Percentiles rank a stretch among this genome's conserved stretches.
Evolutionary conservation across 2,113 vertebrate species (phyloP).

Genomic region (Myiopsitta monachus): DNA sequence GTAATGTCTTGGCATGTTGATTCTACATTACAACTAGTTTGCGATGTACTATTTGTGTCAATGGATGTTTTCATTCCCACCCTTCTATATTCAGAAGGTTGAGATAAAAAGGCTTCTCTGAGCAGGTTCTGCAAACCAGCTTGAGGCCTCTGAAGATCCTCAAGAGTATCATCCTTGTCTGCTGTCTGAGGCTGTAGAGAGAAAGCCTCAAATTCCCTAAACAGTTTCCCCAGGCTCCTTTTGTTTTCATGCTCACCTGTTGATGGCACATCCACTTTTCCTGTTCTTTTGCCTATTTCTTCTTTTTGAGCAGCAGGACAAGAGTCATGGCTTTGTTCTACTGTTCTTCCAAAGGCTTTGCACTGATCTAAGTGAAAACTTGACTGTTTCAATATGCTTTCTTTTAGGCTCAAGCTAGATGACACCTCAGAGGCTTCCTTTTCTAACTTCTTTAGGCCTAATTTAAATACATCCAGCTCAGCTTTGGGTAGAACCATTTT

Average conservation of each 20-base stretch:
- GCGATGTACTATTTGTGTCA: background rate
- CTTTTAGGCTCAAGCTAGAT: background rate
- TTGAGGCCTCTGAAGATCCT: background rate
- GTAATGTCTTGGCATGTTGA: background rate
- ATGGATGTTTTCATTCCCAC: background rate
- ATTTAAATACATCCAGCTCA: slow-evolving; percentile 13
- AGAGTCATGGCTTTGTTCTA: background rate
- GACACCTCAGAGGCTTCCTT: slow-evolving; percentile 35
- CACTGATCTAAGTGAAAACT: background rate
- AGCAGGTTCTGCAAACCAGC: background rate
- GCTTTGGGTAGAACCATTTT: slow-evolving; percentile 38
- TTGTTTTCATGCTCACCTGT: background rate
- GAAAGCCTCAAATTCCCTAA: background rate
- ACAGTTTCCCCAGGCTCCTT: background rate
- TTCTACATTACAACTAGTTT: background rate
- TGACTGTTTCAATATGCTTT: background rate
- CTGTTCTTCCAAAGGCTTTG: background rate
- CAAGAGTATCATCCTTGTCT: background rate
- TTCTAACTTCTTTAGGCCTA: slow-evolving; percentile 43
- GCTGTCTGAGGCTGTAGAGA: background rate
- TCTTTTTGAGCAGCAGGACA: background rate
- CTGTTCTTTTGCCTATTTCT: background rate
- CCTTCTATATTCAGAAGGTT: background rate
- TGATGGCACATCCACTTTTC: background rate
- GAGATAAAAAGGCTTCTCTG: background rate